These are phyloP conservation scores for Sanderia malayensis DNA, from an alignment of 30 jellyfish, hydroid and myxozoan genomes.

Conservation along the genomic window DNA sequence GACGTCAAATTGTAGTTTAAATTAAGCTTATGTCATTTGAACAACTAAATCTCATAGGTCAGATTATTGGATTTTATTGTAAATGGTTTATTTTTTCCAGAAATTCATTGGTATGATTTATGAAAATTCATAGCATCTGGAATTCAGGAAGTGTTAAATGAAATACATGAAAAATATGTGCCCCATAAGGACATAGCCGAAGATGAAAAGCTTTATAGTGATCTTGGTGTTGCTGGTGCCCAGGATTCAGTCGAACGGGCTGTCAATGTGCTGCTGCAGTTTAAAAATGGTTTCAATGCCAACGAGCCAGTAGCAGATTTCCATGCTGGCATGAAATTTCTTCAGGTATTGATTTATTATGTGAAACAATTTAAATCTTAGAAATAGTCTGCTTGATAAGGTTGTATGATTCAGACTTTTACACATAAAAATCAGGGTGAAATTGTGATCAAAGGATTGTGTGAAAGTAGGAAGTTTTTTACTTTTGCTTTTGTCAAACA, in stretches of 20 bases:
- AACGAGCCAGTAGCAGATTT: background rate
- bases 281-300: background rate
- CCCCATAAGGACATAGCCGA: background rate
- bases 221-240: background rate
- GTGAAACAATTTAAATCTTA: background rate
- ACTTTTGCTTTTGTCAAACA: too few relatives aligned
- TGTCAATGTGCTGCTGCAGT: background rate
- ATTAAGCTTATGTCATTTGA: too few relatives aligned
- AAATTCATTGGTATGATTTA: conserved; percentile 8
- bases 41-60: too few relatives aligned
- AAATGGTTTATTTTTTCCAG: background rate
- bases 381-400: background rate
- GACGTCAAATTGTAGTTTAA: too few relatives aligned
- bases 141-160: background rate
- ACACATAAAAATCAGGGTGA: too few relatives aligned
- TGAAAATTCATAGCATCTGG: conserved; percentile 8
- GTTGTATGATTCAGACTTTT: too few relatives aligned
- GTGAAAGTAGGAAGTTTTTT: too few relatives aligned
- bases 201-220: background rate
- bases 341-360: background rate
- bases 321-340: background rate
- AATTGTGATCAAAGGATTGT: too few relatives aligned
- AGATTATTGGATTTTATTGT: too few relatives aligned
- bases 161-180: background rate
- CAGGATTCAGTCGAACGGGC: background rate